Conservation (phyloP, 2,797 vertebrate genomes). For the Eulemur albifrons region DNA sequence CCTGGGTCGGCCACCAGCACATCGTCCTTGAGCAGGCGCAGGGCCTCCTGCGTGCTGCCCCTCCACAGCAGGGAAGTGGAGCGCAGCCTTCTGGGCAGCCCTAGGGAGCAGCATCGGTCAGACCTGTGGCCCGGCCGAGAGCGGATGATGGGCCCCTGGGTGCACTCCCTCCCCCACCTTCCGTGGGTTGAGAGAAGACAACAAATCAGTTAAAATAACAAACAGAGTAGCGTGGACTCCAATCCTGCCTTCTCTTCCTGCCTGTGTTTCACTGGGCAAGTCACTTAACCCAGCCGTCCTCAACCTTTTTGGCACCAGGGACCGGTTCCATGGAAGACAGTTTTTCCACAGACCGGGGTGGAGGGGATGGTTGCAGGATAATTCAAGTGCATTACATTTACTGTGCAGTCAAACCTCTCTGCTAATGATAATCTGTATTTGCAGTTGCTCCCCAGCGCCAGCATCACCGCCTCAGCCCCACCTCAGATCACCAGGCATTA, state of each 20-base stretch:
- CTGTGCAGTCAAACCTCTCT: no score
- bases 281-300: neutral
- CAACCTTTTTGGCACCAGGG: no score
- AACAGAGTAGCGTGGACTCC: neutral
- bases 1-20: slow-evolving; percentile 94
- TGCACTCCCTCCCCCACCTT: neutral
- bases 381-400: no score
- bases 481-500: no score
- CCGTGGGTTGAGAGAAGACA: neutral
- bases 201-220: neutral
- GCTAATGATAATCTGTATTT: no score
- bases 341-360: no score
- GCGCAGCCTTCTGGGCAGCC: slow-evolving; percentile 92
- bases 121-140: neutral
- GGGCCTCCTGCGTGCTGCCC: slow-evolving; percentile 92
- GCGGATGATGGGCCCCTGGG: neutral
- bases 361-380: no score
- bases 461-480: no score
- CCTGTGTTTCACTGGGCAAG: neutral
- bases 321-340: no score
- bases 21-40: slow-evolving; percentile 92
- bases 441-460: rapidly evolving
- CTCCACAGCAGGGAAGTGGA: slow-evolving; percentile 95
- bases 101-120: slow-evolving; percentile 78
- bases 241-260: neutral